Conservation (phyloP, 2,797 vertebrate species). For the Lutjanus argentimaculatus region DNA sequence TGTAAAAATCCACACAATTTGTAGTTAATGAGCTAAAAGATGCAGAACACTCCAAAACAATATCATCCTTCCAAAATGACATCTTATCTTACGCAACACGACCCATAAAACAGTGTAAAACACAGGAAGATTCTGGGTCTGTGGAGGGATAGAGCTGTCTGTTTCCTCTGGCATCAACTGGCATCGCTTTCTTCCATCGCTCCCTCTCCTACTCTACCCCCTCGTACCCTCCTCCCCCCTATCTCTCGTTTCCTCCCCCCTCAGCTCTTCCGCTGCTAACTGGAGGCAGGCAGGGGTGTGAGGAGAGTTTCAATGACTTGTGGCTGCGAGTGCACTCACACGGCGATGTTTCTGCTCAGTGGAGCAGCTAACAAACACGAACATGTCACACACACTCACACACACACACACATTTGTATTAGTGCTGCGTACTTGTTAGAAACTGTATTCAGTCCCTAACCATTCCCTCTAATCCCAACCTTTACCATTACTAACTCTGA, state of each 20-base stretch:
- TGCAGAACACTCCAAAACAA: too few relatives aligned
- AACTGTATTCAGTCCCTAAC: slow-evolving; percentile 52
- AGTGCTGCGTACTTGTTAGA: slow-evolving; percentile 46
- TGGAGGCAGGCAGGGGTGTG: slow-evolving; percentile 74
- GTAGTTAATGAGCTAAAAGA: too few relatives aligned
- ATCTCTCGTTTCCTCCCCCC: neutral
- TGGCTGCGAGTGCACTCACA: slow-evolving; percentile 48
- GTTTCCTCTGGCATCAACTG: slow-evolving; percentile 48
- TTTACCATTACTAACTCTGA: slow-evolving; percentile 55
- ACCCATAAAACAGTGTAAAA: neutral
- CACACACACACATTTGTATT: slow-evolving; percentile 53
- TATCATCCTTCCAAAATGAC: too few relatives aligned
- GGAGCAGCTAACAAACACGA: slow-evolving; percentile 53
- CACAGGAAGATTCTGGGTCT: neutral
- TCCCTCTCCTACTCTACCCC: neutral
- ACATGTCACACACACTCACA: slow-evolving; percentile 18
- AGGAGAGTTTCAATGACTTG: slow-evolving; percentile 80
- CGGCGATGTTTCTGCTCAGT: slow-evolving; percentile 49
- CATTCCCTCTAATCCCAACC: slow-evolving; percentile 53
- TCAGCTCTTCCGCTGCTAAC: slow-evolving; percentile 43
- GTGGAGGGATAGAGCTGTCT: slow-evolving; percentile 47
- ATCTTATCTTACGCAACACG: too few relatives aligned
- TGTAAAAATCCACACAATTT: too few relatives aligned
- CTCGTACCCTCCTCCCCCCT: neutral
- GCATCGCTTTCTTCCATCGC: slow-evolving; percentile 35